Base-by-base conservation (phyloP, 2,113 vertebrate species). In the Serinus canaria region DNA sequence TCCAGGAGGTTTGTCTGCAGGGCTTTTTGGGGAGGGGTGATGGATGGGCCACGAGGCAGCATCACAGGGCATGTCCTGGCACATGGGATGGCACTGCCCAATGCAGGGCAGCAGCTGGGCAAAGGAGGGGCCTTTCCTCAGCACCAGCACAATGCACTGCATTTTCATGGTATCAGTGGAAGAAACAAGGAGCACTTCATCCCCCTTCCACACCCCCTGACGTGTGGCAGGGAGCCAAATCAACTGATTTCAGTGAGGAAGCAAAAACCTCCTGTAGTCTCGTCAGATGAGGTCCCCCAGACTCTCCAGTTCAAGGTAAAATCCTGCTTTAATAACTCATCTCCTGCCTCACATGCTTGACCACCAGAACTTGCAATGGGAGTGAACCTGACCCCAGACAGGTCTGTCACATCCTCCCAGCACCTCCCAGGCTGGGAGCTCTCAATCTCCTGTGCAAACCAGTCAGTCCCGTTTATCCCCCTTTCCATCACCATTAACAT, bases 1-100 rank as follows among this genome's bases (percentile, higher is more conserved):
- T 52, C 53, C 35, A 1, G 0, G 11, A 50, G 21, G 14, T 17
- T 55, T 37, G 13, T 14, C 76, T 5, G 0, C 0, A 3, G 64
- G 53, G 75, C 1, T 52, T 37, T 39, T 31, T 4, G 20, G 47
- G 82, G 39, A 52, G 80, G 20, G 67, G 19, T 0, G 18, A 25
- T 7, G 59, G 87, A 55, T 0, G 12, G 19, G 44, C 18, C 7
- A 7, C 6, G 5, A 33, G 15, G 66, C 66, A 90, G 39, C 52
- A 46, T 7, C 3, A 2, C 7, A 2, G 80, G 41, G n/a, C 50
- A 43, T 2, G 2, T 67, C 69, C 66, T 72, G 47, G 74, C 69
- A 59, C 74, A 55, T 2, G 46, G 59, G 22, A 2, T 5, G 27
- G 52, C 46, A 58, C 24, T 16, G 2, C 60, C 70, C 83, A 66